A percentile compares a stretch with the other conserved stretches of the same genome.
Conservation (phyloP, 2,888 invertebrate genomes). For the Amblyjoppa proteus region DNA sequence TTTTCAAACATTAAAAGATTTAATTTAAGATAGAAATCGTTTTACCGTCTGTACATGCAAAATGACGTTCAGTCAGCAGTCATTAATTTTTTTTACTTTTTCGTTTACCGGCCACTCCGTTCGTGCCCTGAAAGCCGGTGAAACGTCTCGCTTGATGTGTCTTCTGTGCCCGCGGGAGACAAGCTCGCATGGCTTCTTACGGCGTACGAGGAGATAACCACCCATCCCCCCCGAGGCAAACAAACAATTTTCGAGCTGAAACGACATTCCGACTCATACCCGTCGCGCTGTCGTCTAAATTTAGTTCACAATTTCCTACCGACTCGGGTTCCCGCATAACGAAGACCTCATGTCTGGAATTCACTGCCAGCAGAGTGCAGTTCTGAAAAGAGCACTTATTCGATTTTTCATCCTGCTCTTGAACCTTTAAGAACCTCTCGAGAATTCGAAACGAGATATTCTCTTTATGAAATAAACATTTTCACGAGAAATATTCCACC, state of each 20-base stretch:
- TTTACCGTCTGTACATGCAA: background rate
- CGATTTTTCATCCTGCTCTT: background rate
- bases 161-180: slow-evolving; percentile 6
- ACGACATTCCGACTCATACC: slow-evolving; percentile 68
- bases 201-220: slow-evolving; percentile 60
- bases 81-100: slow-evolving; percentile 1
- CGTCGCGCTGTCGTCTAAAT: slow-evolving; percentile 57
- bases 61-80: slow-evolving; percentile 15
- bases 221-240: slow-evolving; percentile 49
- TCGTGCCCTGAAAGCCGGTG: background rate
- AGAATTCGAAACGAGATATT: slow-evolving; percentile 2
- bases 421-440: background rate
- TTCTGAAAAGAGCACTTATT: background rate
- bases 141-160: slow-evolving; percentile 14
- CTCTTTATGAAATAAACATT: background rate
- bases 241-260: slow-evolving; percentile 70
- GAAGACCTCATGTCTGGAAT: slow-evolving; percentile 32
- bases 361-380: slow-evolving; percentile 20
- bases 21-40: background rate
- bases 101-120: background rate
- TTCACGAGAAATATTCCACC: background rate
- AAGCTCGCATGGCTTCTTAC: slow-evolving; percentile 45
- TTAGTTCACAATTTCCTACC: slow-evolving; percentile 63
- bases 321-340: slow-evolving; percentile 41
- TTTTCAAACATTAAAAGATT: background rate